Conservation (phyloP, 1,140 invertebrate genomes). For the Gryon sp. region DNA sequence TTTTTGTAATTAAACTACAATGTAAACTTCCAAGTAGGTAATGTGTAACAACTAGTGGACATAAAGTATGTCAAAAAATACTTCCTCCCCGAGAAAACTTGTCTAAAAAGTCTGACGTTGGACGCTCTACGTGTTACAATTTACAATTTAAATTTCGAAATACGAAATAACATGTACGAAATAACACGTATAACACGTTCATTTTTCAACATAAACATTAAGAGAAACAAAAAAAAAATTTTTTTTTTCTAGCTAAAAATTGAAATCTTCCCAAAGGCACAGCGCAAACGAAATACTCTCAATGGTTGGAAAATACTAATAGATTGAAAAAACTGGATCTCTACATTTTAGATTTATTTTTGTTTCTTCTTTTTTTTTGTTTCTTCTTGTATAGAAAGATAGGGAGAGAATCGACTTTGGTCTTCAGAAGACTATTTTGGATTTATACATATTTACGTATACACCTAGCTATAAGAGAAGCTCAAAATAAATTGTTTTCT, state of each 20-base stretch:
- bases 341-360: background rate
- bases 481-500: slow-evolving; percentile 22
- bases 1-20: slow-evolving; percentile 6
- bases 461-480: slow-evolving; percentile 32
- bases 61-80: slow-evolving; percentile 43
- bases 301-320: no score
- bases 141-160: no score
- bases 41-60: slow-evolving; percentile 13
- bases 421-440: slow-evolving; percentile 18
- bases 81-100: slow-evolving; percentile 23
- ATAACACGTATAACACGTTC: slow-evolving; percentile 24
- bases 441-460: slow-evolving; percentile 38
- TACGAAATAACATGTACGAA: slow-evolving; percentile 13
- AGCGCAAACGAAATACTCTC: slow-evolving; percentile 24
- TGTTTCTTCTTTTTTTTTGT: no score
- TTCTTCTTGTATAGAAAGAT: no score
- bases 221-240: background rate
- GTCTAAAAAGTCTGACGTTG: slow-evolving; percentile 27
- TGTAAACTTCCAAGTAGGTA: slow-evolving; percentile 1
- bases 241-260: background rate
- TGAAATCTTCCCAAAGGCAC: slow-evolving; percentile 17
- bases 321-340: no score
- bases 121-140: slow-evolving; percentile 11
- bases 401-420: no score
- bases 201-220: background rate